Percentiles rank a stretch among this genome's conserved stretches.
Evolutionary conservation across 2,888 invertebrate genomes (phyloP).

Genomic region (Drosophila anomelani): DNA sequence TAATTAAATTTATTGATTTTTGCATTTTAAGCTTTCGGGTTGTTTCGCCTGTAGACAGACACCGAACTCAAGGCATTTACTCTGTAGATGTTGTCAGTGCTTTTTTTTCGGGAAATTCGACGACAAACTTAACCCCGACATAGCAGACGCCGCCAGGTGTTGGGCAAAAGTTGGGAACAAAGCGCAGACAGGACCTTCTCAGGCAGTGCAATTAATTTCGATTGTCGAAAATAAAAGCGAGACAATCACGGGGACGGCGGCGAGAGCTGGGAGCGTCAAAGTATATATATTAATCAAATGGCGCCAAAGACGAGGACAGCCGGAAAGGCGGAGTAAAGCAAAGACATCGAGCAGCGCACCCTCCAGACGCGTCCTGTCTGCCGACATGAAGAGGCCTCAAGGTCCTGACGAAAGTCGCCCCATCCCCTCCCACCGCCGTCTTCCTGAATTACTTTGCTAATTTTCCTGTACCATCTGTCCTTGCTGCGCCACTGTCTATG

Average conservation of each 20-base stretch:
- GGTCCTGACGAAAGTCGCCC: conserved; percentile 31
- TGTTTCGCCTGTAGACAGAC: conserved; percentile 20
- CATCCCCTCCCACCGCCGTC: conserved; percentile 47
- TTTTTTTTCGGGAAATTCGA: conserved; percentile 16
- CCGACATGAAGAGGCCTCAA: conserved; percentile 46
- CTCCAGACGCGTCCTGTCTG: conserved; percentile 41
- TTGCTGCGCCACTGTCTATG: conserved; percentile 11
- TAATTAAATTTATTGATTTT: conserved; percentile 52
- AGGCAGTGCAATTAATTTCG: conserved; percentile 58
- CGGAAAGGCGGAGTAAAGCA: conserved; percentile 8
- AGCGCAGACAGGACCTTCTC: conserved; percentile 45
- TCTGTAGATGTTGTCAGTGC: background rate
- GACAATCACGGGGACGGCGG: conserved; percentile 32
- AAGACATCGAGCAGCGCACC: conserved; percentile 26
- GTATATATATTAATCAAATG: conserved; percentile 50
- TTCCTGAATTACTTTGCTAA: conserved; percentile 68
- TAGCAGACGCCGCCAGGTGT: conserved; percentile 42
- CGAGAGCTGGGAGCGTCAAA: background rate
- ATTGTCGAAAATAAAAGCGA: conserved; percentile 56
- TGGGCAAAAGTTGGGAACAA: conserved; percentile 37
- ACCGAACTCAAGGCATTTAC: conserved; percentile 3
- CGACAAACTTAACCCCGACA: conserved; percentile 26
- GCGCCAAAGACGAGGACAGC: conserved; percentile 31
- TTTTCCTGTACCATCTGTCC: conserved; percentile 47
- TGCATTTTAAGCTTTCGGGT: conserved; percentile 36